Base-by-base conservation (phyloP, 2,797 vertebrate species). In the Gallinago solitaria region DNA sequence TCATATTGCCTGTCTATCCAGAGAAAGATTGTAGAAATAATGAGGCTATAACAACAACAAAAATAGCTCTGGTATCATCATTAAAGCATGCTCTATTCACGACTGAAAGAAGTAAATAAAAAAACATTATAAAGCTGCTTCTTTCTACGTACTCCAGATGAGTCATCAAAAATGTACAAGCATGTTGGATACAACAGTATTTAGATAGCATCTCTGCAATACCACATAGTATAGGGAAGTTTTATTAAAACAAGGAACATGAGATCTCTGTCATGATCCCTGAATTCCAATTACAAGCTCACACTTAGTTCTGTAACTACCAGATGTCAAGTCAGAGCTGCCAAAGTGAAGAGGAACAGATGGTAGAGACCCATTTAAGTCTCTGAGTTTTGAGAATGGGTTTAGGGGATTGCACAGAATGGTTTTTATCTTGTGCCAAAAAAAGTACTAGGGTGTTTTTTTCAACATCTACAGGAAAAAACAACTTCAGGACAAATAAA, bases 301-400 rank as follows among this genome's bases (percentile, higher is more conserved):
- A 65, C 47, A 43, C 84, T 93, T 89, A 61, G 54, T 79, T 93
- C 89, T 63, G 14, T 67, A 88, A 50, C 54, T 73, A 91, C 73
- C 93, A 96, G 91, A 93, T 96, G 91, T 84, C 91, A 88, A 88
- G 69, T 81, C 61, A 84, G 73, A 95, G 83, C 83, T 95, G 94
- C 93, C 95, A 96, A 94, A 86, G 57, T 71, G 92, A 86, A 83
- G 33, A 51, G 32, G 43, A 91, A 83, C 93, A 96, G 93, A 96
- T 90, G 90, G 87, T 69, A 83, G 6, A 88, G 83, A 83, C 60
- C 81, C 73, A 60, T 63, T 91, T 90, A 94, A 87, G 82, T 56
- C 37, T 81, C 67, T 54, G 57, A 80, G 41, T 92, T 95, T 83
- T 67, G 67, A 78, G 59, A 86, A 83, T 37, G 54, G 73, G 67